Conservation (phyloP, 2,113 vertebrate genomes). For the Rhinopithecus roxellana region DNA sequence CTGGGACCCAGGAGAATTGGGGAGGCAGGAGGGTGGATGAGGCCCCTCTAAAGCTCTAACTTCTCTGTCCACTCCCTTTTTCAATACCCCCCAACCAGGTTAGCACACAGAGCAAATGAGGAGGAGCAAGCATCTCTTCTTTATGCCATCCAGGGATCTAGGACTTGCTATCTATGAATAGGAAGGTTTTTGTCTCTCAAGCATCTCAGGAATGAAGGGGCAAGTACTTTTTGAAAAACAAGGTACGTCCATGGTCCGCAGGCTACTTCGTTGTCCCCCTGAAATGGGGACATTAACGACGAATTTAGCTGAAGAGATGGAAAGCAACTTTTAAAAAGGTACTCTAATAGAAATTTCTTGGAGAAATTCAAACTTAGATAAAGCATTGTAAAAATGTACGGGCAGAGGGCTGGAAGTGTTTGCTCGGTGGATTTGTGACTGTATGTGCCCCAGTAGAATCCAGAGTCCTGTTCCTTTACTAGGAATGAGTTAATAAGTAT, state of each 20-base stretch:
- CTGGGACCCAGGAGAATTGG: background rate
- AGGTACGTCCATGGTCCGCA: background rate
- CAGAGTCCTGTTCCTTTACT: background rate
- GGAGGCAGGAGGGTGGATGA: background rate
- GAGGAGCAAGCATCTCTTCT: background rate
- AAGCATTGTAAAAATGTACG: background rate
- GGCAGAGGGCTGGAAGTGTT: background rate
- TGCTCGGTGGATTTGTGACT: background rate
- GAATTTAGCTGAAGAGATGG: background rate
- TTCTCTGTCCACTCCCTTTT: background rate
- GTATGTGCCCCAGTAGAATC: rapidly evolving
- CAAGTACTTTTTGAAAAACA: background rate
- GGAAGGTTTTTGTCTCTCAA: background rate
- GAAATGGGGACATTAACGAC: background rate
- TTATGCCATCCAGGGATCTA: background rate
- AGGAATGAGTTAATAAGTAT: background rate
- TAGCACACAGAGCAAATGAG: background rate
- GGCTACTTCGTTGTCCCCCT: background rate
- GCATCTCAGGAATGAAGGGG: background rate
- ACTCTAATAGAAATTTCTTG: background rate
- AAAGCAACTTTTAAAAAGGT: background rate
- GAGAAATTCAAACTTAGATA: background rate
- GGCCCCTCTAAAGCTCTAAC: background rate
- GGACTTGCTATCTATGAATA: background rate
- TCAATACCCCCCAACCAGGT: background rate